Evolutionary conservation across 2,797 vertebrate genomes (phyloP).

Genomic region (Trematomus bernacchii): DNA sequence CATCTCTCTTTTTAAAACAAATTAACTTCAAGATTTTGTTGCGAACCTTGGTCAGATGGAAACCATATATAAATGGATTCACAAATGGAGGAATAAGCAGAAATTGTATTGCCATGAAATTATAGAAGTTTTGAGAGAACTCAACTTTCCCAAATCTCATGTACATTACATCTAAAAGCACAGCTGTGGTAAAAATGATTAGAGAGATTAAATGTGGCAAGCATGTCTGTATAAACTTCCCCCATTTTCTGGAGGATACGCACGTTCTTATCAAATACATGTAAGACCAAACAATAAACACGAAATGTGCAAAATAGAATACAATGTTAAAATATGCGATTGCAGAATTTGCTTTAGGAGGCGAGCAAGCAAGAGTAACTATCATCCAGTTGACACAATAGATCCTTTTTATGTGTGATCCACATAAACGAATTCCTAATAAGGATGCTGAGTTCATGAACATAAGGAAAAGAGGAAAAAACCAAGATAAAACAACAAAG

Average conservation of each 20-base stretch:
- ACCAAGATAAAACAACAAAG: constrained; percentile 46
- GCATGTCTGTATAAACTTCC: constrained; percentile 71
- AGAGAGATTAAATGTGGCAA: constrained; percentile 70
- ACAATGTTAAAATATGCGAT: constrained; percentile 41
- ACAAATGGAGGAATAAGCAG: constrained; percentile 49
- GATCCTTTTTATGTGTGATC: constrained; percentile 33
- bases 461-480: constrained; percentile 45
- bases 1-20: constrained; percentile 1
- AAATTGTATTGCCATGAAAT: constrained; percentile 49
- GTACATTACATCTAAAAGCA: constrained; percentile 65
- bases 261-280: constrained; percentile 44
- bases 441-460: constrained; percentile 53
- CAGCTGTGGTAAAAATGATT: constrained; percentile 16
- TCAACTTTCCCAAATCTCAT: constrained; percentile 34
- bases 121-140: constrained; percentile 20
- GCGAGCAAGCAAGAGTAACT: constrained; percentile 26
- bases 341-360: neutral
- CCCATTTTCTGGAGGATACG: constrained; percentile 16
- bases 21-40: neutral
- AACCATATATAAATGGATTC: constrained; percentile 63
- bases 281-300: constrained; percentile 57
- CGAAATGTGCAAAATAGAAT: constrained; percentile 44
- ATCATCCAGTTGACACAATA: constrained; percentile 65
- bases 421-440: constrained; percentile 37
- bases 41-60: constrained; percentile 42